Base-by-base conservation (phyloP, 1,140 invertebrate genomes). In the Andricus grossulariae region DNA sequence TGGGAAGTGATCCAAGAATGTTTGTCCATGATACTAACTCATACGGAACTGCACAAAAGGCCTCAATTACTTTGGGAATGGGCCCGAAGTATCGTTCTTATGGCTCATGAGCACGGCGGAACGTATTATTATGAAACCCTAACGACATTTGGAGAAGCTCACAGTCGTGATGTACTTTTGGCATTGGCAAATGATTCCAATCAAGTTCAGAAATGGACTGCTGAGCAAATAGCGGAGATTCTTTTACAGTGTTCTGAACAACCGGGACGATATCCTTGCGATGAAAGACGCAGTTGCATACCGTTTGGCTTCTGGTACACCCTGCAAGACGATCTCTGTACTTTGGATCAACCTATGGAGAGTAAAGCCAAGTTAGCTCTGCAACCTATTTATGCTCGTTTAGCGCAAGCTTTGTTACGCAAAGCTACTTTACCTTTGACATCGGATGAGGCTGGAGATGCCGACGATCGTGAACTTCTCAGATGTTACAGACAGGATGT, bases 231-330 rank as follows among this genome's bases (percentile, higher is more conserved):
- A 3, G 90, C 95, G 0, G 89, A 93, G 39, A 89, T 95, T 70
- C 88, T 96, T 45, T 87, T 98, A 49, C 92, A 94, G 71, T 97
- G 96, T 86, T 95, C 96, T 16, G 94, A 94, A 75, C 93, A 96
- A 75, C 94, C 95, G 16, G 96, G 97, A 0, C 93, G 95, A 75
- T 98, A 96, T 92, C 97, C 97, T 0, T 92, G 95, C 3, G 95
- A 98, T 85, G 97, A 98, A 76, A 85, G 71, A 73, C 81, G 80
- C 49, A 79, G 75, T 54, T 76, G 75, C 60, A 85, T 97, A 80
- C 94, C 97, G 0, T 95, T 98, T 90, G 95, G 95, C 1, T 97
- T 98, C 89, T 99, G 97, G 97, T 98, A 96, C 88, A 94, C 95
- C 66, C 90, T 98, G 50, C 97, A 98, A 92, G 95, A 96, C 82